Base-by-base conservation (phyloP, 2,797 vertebrate genomes). In the Pogonophryne albipinna region DNA sequence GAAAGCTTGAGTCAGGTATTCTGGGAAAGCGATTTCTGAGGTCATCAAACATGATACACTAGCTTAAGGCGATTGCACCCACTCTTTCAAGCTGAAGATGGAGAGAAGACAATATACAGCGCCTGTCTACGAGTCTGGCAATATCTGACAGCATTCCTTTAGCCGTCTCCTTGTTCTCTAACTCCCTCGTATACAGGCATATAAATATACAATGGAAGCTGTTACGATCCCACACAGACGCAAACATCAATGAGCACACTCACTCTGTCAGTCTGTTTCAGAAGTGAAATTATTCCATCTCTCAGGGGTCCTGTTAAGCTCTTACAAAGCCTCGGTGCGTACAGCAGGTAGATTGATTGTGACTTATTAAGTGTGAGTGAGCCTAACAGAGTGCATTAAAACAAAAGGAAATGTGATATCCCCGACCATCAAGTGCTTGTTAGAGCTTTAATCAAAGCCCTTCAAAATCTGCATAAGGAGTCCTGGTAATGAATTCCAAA, bases 391-490 rank as follows among this genome's bases (percentile, higher is more conserved):
- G 91, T 90, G 92, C 92, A 93, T 94, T 94, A 94, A 94, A 92
- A 95, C 92, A 93, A 95, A 94, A 93, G 91, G 92, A 95, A 92
- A 94, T 94, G 91, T 92, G 92, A 94, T 93, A 93, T 94, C 92
- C 94, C 90, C 86, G 91, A 92, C 91, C 88, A 93, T 94, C 93
- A 94, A 94, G 90, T 89, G 87, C 93, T 94, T 93, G 91, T 95
- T 95, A 95, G 89, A 87, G 89, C 91, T 94, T 93, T 94, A 95
- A 95, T 95, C 93, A 95, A 93, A 94, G 90, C 91, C 89, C 87
- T 88, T 89, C 84, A 67, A 56, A 92, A 94, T 94, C 91, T 93
- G 92, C 89, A 92, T 92, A 92, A 60, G 16, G 71, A 90, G 85
- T 87, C 86, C 91, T 87, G 84, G 84, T 84, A 90, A 80, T 91